These are phyloP conservation scores for Bombylius discolor DNA, from an alignment of 2,888 invertebrate species.

Conservation along the genomic window DNA sequence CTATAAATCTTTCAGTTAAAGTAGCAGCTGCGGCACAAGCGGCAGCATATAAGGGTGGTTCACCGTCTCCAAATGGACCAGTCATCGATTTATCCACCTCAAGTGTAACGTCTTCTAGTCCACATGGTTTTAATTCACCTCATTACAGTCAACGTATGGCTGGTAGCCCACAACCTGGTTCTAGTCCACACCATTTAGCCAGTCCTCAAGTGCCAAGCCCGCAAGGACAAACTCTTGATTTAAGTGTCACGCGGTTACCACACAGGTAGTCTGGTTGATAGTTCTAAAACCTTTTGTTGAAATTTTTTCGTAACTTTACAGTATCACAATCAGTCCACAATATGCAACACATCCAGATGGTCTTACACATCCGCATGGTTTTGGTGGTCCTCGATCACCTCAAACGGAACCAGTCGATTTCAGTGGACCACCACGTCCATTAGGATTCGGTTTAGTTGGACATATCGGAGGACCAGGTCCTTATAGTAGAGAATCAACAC, in stretches of 20 bases:
- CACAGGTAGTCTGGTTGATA: slow-evolving; percentile 50
- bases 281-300: slow-evolving; percentile 4
- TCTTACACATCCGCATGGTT: slow-evolving; percentile 40
- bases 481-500: slow-evolving; percentile 79
- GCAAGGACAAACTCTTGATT: slow-evolving; percentile 79
- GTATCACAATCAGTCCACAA: slow-evolving; percentile 46
- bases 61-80: slow-evolving; percentile 63
- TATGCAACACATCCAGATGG: slow-evolving; percentile 39
- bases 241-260: slow-evolving; percentile 74
- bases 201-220: slow-evolving; percentile 86
- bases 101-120: slow-evolving; percentile 70
- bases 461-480: slow-evolving; percentile 49
- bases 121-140: slow-evolving; percentile 49
- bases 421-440: slow-evolving; percentile 50
- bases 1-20: slow-evolving; percentile 74
- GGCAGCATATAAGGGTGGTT: slow-evolving; percentile 29
- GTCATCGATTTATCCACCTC: slow-evolving; percentile 80
- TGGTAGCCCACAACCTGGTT: slow-evolving; percentile 73
- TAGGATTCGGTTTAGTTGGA: slow-evolving; percentile 42
- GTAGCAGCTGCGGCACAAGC: slow-evolving; percentile 42
- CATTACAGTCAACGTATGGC: slow-evolving; percentile 37
- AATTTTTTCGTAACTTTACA: slow-evolving; percentile 20
- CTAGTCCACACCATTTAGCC: slow-evolving; percentile 71
- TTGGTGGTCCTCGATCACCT: slow-evolving; percentile 45
- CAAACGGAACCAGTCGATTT: slow-evolving; percentile 63